These are phyloP conservation scores for Nomada lathburiana DNA, from an alignment of 2,888 invertebrate species.

Conservation along the genomic window DNA sequence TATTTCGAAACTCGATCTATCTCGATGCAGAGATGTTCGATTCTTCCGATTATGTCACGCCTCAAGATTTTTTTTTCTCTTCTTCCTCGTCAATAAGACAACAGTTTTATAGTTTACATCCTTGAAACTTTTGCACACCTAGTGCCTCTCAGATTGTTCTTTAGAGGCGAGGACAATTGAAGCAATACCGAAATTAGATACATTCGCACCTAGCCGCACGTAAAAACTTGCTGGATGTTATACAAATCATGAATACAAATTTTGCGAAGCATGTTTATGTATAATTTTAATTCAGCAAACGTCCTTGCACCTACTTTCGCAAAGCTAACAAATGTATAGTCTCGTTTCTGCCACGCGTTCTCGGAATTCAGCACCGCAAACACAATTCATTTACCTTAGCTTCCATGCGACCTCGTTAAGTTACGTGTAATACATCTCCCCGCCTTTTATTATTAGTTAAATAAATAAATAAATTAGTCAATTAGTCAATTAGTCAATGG, in stretches of 20 bases:
- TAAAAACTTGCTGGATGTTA: not conserved
- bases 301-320: conserved; percentile 2
- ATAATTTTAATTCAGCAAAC: not conserved
- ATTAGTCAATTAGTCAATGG: too few relatives aligned
- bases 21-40: conserved; percentile 26
- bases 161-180: not conserved
- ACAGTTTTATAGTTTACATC: conserved; percentile 4
- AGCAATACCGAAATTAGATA: not conserved
- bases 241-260: not conserved
- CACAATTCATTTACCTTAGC: conserved; percentile 11
- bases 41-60: conserved; percentile 63
- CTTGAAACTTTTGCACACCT: not conserved
- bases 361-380: not conserved
- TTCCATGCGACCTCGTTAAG: conserved; percentile 21
- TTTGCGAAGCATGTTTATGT: not conserved
- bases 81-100: not conserved
- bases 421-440: not conserved
- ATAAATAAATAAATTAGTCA: too few relatives aligned
- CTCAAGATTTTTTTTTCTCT: conserved; percentile 46
- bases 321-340: not conserved
- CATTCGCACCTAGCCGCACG: not conserved
- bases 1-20: conserved; percentile 27
- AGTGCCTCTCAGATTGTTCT: not conserved
- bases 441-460: not conserved
- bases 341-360: conserved; percentile 5